A percentile compares a stretch with the other conserved stretches of the same genome.
Evolutionary conservation across 2,888 invertebrate species (phyloP).

Genomic region (Gandaritis pyraliata): DNA sequence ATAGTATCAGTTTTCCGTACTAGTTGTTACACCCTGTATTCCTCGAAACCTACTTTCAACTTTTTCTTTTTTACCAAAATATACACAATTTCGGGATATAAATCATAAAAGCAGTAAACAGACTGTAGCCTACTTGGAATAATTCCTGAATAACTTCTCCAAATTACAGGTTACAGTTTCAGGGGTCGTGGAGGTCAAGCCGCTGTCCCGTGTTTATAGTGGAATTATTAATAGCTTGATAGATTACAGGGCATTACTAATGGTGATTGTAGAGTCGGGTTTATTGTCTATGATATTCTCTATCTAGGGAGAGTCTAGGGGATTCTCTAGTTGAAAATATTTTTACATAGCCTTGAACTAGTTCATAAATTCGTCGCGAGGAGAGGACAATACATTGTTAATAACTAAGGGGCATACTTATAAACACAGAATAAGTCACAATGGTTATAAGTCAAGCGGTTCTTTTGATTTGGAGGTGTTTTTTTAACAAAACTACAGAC

Average conservation of each 20-base stretch:
- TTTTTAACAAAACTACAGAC: too few relatives aligned
- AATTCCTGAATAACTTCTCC: constrained; percentile 7
- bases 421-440: too few relatives aligned
- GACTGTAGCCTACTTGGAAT: constrained; percentile 5
- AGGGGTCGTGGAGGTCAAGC: constrained; percentile 26
- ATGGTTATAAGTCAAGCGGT: too few relatives aligned
- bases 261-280: constrained; percentile 23
- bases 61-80: not conserved
- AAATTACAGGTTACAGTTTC: constrained; percentile 20
- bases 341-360: too few relatives aligned
- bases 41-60: too few relatives aligned
- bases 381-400: too few relatives aligned
- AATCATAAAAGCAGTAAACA: constrained; percentile 1
- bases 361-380: too few relatives aligned
- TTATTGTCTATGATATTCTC: constrained; percentile 23
- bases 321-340: not conserved
- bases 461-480: too few relatives aligned
- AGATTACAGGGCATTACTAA: constrained; percentile 16
- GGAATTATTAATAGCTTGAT: constrained; percentile 29
- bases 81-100: constrained; percentile 1
- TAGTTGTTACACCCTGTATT: too few relatives aligned
- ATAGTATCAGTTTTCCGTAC: too few relatives aligned
- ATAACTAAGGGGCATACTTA: too few relatives aligned
- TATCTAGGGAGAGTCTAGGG: constrained; percentile 19
- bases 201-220: constrained; percentile 22